Evolutionary conservation across 2,113 vertebrate genomes (phyloP).

Genomic region (Sterrhoptilus dennistouni): DNA sequence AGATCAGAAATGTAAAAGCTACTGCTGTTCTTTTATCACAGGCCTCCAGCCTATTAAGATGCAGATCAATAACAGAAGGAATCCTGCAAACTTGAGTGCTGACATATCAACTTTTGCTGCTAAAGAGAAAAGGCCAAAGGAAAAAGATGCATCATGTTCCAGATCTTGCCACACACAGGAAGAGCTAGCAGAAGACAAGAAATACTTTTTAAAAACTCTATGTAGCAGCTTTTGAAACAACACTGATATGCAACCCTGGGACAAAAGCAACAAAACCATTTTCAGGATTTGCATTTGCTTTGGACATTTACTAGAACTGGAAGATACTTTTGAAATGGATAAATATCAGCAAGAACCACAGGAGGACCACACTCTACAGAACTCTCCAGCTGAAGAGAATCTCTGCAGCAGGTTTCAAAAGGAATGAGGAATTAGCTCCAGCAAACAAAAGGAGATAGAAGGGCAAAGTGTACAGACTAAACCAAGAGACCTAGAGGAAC

Average conservation of each 20-base stretch:
- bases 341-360: neutral
- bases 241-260: neutral
- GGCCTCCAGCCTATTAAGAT: conserved; percentile 7
- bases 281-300: neutral
- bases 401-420: neutral
- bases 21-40: neutral
- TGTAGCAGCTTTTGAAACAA: neutral
- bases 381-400: neutral
- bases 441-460: neutral
- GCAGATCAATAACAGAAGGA: conserved; percentile 36
- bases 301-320: neutral
- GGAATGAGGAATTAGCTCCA: neutral
- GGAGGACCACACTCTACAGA: neutral
- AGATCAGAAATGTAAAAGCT: conserved; percentile 19
- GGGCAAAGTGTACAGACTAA: neutral
- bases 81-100: neutral
- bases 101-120: neutral
- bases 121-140: conserved; percentile 2
- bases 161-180: neutral
- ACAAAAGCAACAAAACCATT: neutral
- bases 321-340: neutral
- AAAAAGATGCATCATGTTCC: neutral
- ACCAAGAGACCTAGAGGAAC: neutral
- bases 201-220: neutral
- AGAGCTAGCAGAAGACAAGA: neutral